Conservation (phyloP, 2,797 vertebrate species). For the Mergus octosetaceus region DNA sequence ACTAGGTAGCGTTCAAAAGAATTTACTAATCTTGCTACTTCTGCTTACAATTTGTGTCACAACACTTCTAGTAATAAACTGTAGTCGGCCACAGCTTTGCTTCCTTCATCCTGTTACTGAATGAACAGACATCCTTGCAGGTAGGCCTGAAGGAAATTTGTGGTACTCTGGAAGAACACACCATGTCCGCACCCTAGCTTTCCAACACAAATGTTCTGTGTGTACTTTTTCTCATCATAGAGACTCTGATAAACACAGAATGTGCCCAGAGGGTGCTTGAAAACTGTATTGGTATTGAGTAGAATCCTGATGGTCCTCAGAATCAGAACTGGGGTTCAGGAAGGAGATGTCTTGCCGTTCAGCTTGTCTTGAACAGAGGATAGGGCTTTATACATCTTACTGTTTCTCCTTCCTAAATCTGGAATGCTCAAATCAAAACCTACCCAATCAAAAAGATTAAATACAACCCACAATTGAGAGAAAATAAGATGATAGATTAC, state of each 20-base stretch:
- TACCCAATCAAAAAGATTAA: conserved; percentile 26
- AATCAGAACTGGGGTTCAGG: not conserved
- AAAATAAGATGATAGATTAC: conserved; percentile 47
- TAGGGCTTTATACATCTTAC: not conserved
- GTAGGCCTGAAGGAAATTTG: not conserved
- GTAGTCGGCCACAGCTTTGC: not conserved
- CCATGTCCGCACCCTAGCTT: not conserved
- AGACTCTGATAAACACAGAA: not conserved
- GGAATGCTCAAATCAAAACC: conserved; percentile 21
- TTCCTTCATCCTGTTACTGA: not conserved
- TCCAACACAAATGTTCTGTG: not conserved
- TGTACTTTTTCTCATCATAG: not conserved
- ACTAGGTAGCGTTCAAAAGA: not conserved
- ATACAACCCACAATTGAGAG: conserved; percentile 5
- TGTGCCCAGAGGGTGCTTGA: not conserved
- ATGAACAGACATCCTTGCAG: not conserved
- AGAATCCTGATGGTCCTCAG: not conserved
- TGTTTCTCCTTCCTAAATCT: not conserved
- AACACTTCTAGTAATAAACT: not conserved
- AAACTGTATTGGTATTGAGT: not conserved
- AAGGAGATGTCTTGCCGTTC: not conserved
- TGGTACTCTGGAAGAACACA: not conserved
- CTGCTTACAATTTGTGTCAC: not conserved
- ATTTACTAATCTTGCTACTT: not conserved
- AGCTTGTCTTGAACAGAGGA: not conserved